A percentile compares a stretch with the other conserved stretches of the same genome.
Evolutionary conservation across 2,888 invertebrate species (phyloP).

Genomic region (Pollenia labialis): DNA sequence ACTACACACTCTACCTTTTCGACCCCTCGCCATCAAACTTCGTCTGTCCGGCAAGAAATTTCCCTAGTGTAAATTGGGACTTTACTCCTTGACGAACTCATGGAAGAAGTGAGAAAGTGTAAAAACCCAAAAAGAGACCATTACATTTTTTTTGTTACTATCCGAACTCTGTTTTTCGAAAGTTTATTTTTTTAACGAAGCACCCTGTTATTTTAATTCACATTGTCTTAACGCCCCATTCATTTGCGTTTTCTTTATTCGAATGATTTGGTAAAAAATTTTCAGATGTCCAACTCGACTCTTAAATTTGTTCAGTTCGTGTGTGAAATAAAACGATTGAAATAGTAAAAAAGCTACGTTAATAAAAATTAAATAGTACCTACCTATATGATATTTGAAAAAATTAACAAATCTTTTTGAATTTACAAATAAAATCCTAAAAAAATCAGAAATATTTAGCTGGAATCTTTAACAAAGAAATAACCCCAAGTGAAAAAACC

Average conservation of each 20-base stretch:
- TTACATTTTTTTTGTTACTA: too few species aligned
- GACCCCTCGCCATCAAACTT: too few species aligned
- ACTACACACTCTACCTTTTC: too few species aligned
- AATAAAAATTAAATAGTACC: conserved; percentile 14
- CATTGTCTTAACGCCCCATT: neutral
- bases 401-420: neutral
- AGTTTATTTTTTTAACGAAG: neutral
- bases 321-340: neutral
- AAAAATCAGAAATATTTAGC: conserved; percentile 31
- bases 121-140: too few species aligned
- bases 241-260: conserved; percentile 25
- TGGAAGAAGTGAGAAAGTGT: too few species aligned
- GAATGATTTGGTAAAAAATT: conserved; percentile 58
- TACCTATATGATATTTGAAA: neutral
- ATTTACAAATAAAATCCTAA: conserved; percentile 3
- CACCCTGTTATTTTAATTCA: conserved; percentile 22
- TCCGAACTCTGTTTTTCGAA: neutral
- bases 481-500: conserved; percentile 45
- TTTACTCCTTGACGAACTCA: too few species aligned
- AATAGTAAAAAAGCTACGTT: neutral
- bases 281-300: conserved; percentile 38
- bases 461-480: conserved; percentile 48
- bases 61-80: too few species aligned
- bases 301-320: conserved; percentile 41
- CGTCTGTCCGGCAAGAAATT: too few species aligned